Conservation (phyloP, 64 coral and sea anemone genomes). For the Astreopora myriophthalma region DNA sequence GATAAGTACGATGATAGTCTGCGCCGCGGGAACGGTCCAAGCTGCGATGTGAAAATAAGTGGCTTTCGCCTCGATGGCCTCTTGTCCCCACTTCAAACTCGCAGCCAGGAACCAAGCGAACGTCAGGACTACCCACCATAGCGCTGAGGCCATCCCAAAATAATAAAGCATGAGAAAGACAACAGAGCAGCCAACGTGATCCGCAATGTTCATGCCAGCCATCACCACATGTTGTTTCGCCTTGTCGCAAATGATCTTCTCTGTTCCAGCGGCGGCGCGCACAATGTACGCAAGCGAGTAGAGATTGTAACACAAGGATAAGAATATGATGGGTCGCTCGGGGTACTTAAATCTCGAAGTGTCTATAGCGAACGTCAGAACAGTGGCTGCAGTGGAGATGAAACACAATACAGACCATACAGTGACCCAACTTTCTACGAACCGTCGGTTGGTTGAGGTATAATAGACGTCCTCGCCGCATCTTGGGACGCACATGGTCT, state of each 20-base stretch:
- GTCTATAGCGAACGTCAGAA: conserved; percentile 90
- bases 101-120: conserved; percentile 91
- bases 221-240: conserved; percentile 67
- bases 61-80: conserved; percentile 90
- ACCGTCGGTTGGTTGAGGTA: conserved; percentile 73
- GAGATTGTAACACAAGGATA: conserved; percentile 94
- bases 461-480: conserved; percentile 75
- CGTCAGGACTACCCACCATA: conserved; percentile 95
- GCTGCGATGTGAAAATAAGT: conserved; percentile 86
- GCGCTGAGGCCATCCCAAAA: conserved; percentile 96
- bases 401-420: conserved; percentile 92
- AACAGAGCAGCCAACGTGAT: conserved; percentile 84
- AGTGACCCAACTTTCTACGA: conserved; percentile 81
- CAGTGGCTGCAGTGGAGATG: conserved; percentile 80
- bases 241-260: conserved; percentile 82
- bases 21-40: conserved; percentile 92
- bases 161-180: conserved; percentile 97
- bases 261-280: conserved; percentile 71
- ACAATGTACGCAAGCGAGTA: conserved; percentile 88
- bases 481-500: conserved; percentile 67
- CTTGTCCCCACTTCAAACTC: conserved; percentile 92
- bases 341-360: conserved; percentile 93
- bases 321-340: conserved; percentile 90
- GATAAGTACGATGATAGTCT: conserved; percentile 93
- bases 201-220: conserved; percentile 88